Evolutionary conservation across 2,113 vertebrate genomes (phyloP).

Genomic region (Orthonyx spaldingii): DNA sequence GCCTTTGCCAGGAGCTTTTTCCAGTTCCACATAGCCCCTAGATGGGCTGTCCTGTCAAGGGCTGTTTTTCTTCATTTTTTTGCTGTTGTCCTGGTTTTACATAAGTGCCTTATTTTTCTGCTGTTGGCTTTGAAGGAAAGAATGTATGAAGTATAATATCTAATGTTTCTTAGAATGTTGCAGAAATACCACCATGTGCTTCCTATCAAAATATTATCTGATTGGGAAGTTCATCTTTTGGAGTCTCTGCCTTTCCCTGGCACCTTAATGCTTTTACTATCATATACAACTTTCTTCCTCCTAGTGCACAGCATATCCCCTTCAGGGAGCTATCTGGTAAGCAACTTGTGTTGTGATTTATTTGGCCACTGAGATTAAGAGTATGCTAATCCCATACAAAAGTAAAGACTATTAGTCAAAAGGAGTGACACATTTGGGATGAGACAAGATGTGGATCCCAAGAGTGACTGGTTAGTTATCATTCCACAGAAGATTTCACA

Average conservation of each 20-base stretch:
- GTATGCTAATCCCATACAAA: neutral
- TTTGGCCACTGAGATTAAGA: neutral
- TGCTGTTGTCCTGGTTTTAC: neutral
- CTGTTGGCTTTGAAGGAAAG: neutral
- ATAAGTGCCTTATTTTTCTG: neutral
- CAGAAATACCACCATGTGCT: neutral
- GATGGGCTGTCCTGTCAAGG: neutral
- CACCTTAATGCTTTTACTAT: neutral
- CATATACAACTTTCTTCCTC: neutral
- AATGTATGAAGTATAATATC: neutral
- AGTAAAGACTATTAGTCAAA: neutral
- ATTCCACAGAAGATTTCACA: neutral
- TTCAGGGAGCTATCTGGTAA: neutral
- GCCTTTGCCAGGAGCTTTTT: neutral
- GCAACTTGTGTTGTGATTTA: neutral
- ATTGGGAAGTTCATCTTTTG: neutral
- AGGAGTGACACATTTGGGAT: accelerated
- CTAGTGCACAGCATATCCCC: neutral
- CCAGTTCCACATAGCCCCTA: neutral
- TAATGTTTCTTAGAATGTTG: neutral
- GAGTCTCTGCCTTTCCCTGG: neutral
- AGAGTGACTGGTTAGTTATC: neutral
- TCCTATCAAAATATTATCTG: neutral
- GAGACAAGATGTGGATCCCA: neutral
- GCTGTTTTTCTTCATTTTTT: neutral